Conservation (phyloP, 2,888 invertebrate genomes). For the Saturnia pavonia region DNA sequence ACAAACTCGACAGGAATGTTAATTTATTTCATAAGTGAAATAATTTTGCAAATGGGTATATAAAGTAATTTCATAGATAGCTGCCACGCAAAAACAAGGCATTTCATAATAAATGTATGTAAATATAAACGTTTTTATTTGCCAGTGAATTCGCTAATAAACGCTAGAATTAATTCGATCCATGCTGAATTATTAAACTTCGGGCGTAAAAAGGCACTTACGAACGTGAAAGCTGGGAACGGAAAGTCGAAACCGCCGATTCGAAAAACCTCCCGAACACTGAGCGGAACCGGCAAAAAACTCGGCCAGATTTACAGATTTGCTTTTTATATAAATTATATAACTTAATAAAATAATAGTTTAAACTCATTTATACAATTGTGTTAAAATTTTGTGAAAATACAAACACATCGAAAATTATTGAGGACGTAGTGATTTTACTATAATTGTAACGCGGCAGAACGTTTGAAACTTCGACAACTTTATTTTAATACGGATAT, state of each 20-base stretch:
- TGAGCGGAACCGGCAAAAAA: background rate
- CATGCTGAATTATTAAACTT: too few relatives aligned
- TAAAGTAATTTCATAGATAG: too few relatives aligned
- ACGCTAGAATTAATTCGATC: too few relatives aligned
- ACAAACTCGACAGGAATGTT: too few relatives aligned
- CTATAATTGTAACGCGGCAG: background rate
- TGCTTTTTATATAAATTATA: background rate
- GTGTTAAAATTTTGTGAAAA: background rate
- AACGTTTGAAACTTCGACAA: background rate
- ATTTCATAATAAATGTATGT: too few relatives aligned
- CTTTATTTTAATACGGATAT: slow-evolving; percentile 20
- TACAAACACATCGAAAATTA: background rate
- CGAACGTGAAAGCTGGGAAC: background rate
- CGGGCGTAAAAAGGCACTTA: background rate
- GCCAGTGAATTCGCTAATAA: too few relatives aligned
- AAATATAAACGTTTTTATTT: too few relatives aligned
- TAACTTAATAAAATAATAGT: background rate
- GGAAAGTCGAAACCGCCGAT: background rate
- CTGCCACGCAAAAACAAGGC: too few relatives aligned
- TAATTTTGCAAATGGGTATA: too few relatives aligned
- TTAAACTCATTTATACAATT: background rate
- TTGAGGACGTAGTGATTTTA: background rate
- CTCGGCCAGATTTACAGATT: background rate
- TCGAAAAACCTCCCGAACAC: background rate
- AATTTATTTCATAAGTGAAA: too few relatives aligned